A percentile compares a stretch with the other conserved stretches of the same genome.
These are phyloP conservation scores for Glossosoma conforme DNA, from an alignment of 1,140 invertebrate species.

Conservation along the genomic window DNA sequence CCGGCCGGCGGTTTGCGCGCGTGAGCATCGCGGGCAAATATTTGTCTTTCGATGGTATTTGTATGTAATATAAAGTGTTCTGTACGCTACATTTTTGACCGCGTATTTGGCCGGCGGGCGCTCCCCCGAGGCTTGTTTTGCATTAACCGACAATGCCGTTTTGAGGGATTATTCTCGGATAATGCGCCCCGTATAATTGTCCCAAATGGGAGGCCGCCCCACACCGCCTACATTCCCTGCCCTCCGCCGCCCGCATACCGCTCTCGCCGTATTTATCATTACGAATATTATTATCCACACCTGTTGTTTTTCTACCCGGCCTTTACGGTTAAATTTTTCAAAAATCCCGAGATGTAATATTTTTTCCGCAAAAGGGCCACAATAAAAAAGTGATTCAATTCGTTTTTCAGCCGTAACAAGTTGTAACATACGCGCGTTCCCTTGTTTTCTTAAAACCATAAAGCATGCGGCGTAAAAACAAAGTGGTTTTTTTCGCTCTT, in stretches of 20 bases:
- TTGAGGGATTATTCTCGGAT: slow-evolving; percentile 26
- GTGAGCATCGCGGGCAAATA: no score
- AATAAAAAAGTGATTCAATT: slow-evolving; percentile 32
- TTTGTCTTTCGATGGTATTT: no score
- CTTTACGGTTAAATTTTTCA: slow-evolving; percentile 31
- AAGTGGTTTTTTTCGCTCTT: slow-evolving; percentile 1
- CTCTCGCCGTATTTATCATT: slow-evolving; percentile 24
- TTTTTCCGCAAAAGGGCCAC: slow-evolving; percentile 11
- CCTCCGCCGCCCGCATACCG: neutral
- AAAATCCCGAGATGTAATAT: slow-evolving; percentile 19
- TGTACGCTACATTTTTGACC: slow-evolving; percentile 9
- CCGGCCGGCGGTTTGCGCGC: no score
- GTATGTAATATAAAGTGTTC: no score
- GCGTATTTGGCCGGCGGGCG: slow-evolving; percentile 5
- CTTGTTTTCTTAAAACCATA: slow-evolving; percentile 5
- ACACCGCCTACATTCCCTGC: neutral
- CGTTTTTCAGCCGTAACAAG: slow-evolving; percentile 29
- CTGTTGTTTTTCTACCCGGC: slow-evolving; percentile 27
- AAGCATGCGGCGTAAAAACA: slow-evolving; percentile 4
- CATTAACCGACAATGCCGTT: slow-evolving; percentile 26
- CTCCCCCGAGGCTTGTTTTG: slow-evolving; percentile 21
- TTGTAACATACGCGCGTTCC: slow-evolving; percentile 21
- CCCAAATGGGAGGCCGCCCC: neutral
- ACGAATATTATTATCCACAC: slow-evolving; percentile 31
- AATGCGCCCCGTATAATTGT: slow-evolving; percentile 23